phyloP scores from a whole-genome alignment of 2,797 vertebrate species.

The Corythornis leucogaster region DNA sequence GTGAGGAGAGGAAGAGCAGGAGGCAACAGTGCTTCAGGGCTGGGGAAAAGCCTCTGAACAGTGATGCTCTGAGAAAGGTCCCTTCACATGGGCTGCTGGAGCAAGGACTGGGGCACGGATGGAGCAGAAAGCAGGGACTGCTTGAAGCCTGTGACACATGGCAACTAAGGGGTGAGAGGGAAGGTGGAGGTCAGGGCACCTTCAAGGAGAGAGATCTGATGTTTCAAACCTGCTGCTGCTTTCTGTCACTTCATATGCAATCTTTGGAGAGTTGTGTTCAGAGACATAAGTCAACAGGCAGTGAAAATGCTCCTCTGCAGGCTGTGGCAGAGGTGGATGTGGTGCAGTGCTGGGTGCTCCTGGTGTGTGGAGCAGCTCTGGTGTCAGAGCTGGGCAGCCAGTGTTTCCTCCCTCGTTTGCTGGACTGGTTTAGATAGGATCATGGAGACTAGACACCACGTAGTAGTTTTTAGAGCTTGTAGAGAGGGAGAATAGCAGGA shows the following conservation, averaged over 20 bases:
- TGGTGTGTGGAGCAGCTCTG: fast-evolving
- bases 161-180: background rate
- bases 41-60: background rate
- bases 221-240: background rate
- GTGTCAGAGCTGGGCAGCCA: background rate
- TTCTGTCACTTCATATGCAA: background rate
- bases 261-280: background rate
- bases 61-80: background rate
- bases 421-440: background rate
- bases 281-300: background rate
- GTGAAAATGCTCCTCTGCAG: background rate
- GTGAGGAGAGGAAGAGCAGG: background rate
- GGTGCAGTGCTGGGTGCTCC: fast-evolving
- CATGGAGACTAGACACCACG: background rate
- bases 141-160: background rate
- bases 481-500: conserved; percentile 7
- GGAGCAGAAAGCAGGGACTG: background rate
- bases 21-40: background rate
- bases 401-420: background rate
- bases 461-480: background rate
- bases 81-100: background rate
- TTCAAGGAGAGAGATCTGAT: background rate
- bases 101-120: background rate
- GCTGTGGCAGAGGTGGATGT: background rate
- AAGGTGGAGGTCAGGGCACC: background rate